A percentile compares a stretch with the other conserved stretches of the same genome.
These are phyloP conservation scores for Anniella stebbinsi DNA, from an alignment of 2,797 vertebrate species.

Conservation along the genomic window DNA sequence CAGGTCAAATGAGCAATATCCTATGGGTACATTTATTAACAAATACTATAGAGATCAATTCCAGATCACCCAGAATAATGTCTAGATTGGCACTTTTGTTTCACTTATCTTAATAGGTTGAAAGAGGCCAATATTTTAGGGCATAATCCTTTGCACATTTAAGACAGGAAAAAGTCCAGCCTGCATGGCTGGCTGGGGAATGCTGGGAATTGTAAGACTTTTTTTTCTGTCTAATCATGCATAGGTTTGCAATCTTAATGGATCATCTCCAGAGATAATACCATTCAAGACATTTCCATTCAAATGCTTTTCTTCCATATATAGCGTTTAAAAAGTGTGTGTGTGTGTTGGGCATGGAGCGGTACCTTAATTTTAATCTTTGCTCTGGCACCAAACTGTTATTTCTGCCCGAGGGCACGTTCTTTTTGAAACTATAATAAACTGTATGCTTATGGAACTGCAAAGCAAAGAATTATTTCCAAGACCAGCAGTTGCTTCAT, in stretches of 20 bases:
- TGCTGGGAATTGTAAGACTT: neutral
- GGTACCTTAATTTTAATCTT: slow-evolving; percentile 12
- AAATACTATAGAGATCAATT: neutral
- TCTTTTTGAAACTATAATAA: slow-evolving; percentile 20
- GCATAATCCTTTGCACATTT: too few relatives aligned
- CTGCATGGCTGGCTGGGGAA: too few relatives aligned
- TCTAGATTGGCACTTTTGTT: neutral
- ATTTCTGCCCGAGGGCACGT: slow-evolving; percentile 23
- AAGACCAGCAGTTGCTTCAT: slow-evolving; percentile 14
- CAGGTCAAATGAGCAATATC: neutral
- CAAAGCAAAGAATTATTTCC: slow-evolving; percentile 11
- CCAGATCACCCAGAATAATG: neutral
- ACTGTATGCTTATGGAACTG: neutral
- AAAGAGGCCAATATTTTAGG: neutral
- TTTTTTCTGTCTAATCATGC: neutral
- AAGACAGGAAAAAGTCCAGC: too few relatives aligned
- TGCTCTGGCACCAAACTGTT: slow-evolving; percentile 16
- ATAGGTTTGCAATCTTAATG: neutral
- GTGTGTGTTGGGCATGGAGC: slow-evolving; percentile 17
- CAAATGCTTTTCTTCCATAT: slow-evolving; percentile 1
- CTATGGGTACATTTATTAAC: neutral
- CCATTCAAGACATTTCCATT: slow-evolving; percentile 25
- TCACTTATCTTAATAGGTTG: neutral
- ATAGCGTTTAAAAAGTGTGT: neutral
- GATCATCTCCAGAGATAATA: slow-evolving; percentile 31